phyloP scores from a whole-genome alignment of 1,140 invertebrate genomes.

The Ridgeia piscesae region DNA sequence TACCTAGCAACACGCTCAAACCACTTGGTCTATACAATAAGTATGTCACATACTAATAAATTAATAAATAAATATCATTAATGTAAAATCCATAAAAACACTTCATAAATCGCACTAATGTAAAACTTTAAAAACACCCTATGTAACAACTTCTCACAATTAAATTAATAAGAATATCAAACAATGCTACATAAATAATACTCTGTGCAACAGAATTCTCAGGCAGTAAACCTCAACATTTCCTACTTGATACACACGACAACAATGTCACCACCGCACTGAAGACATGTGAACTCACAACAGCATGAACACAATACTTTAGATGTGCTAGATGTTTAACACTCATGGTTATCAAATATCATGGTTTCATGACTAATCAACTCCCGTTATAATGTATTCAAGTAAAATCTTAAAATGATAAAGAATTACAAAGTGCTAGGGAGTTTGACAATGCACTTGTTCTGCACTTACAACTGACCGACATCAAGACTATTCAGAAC shows the following conservation, averaged over 20 bases:
- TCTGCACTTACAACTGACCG: not conserved
- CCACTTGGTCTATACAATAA: not conserved
- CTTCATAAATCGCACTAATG: not conserved
- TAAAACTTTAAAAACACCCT: not conserved
- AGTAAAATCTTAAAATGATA: not conserved
- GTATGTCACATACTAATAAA: not conserved
- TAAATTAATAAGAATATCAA: not conserved
- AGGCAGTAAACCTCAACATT: not conserved
- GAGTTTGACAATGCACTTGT: not conserved
- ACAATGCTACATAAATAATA: constrained; percentile 10
- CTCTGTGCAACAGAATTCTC: not conserved
- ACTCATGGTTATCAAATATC: not conserved
- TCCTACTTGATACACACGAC: not conserved
- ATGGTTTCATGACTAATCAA: not conserved
- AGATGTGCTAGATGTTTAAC: not conserved
- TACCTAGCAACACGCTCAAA: not conserved
- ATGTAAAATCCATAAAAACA: constrained; percentile 13
- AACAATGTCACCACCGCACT: not conserved
- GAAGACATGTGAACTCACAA: not conserved
- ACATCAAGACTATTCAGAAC: not conserved
- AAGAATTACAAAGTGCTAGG: not conserved
- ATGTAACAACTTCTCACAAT: not conserved
- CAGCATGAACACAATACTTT: not conserved
- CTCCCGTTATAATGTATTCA: no score
- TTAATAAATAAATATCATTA: constrained; percentile 12